Percentiles rank a stretch among this genome's conserved stretches.
Evolutionary conservation across 2,113 vertebrate genomes (phyloP).

Genomic region (Dipodomys stephensi): DNA sequence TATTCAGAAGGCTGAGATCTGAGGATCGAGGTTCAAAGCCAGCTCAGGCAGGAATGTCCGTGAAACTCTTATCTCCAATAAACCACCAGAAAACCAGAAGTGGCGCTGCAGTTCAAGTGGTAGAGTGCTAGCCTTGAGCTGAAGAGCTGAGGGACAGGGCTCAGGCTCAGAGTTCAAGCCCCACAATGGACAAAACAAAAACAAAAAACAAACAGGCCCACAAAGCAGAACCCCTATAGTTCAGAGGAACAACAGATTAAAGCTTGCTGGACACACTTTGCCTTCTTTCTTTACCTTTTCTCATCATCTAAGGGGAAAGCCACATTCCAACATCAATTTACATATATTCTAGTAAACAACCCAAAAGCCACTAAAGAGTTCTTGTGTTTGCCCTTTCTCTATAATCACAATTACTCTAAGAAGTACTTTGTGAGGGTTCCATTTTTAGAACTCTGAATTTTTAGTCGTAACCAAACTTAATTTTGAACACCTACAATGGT

Average conservation of each 20-base stretch:
- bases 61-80: too few relatives aligned
- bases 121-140: too few relatives aligned
- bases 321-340: neutral
- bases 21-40: too few relatives aligned
- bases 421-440: neutral
- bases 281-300: neutral
- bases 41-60: too few relatives aligned
- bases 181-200: too few relatives aligned
- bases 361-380: neutral
- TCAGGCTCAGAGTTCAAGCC: too few relatives aligned
- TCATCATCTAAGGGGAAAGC: neutral
- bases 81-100: too few relatives aligned
- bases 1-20: too few relatives aligned
- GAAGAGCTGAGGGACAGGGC: too few relatives aligned
- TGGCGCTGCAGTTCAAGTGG: too few relatives aligned
- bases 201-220: neutral
- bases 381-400: neutral
- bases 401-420: neutral
- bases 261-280: neutral
- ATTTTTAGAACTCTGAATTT: slow-evolving; percentile 46
- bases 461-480: slow-evolving; percentile 51
- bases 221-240: neutral
- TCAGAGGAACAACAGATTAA: neutral
- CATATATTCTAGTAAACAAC: neutral
- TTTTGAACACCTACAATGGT: neutral